Conservation (phyloP, 2,888 invertebrate genomes). For the Falcaria lacertinaria region DNA sequence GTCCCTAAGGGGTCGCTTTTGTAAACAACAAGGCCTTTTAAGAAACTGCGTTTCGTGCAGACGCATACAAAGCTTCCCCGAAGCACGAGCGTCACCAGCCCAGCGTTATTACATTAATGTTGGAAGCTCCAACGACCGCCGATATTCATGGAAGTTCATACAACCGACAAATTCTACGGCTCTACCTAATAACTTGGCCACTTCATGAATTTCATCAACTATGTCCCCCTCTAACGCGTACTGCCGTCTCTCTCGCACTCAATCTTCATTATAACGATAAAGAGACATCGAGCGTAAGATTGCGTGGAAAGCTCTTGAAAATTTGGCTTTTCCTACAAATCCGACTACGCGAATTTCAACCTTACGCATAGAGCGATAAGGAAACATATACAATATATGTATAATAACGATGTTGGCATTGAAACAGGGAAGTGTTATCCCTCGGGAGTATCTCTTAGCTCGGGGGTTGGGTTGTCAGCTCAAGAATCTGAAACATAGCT, state of each 20-base stretch:
- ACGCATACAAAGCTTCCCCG: not conserved
- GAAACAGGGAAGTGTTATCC: slow-evolving; percentile 56
- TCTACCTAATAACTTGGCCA: slow-evolving; percentile 43
- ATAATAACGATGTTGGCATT: slow-evolving; percentile 21
- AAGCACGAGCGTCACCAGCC: not conserved
- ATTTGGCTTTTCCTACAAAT: slow-evolving; percentile 7
- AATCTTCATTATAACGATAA: slow-evolving; percentile 73
- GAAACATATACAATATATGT: not conserved
- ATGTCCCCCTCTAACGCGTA: slow-evolving; percentile 26
- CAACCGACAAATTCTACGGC: slow-evolving; percentile 19
- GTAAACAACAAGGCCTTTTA: not conserved
- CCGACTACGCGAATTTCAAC: slow-evolving; percentile 16
- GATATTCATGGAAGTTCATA: slow-evolving; percentile 11
- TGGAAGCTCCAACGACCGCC: not conserved
- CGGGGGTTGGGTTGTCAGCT: slow-evolving; percentile 45
- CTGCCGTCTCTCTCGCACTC: slow-evolving; percentile 38
- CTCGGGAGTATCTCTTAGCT: slow-evolving; percentile 49
- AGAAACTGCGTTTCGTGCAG: not conserved
- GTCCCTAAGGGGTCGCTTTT: not conserved
- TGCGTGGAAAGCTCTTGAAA: slow-evolving; percentile 41
- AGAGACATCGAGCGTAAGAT: slow-evolving; percentile 73
- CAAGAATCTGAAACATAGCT: slow-evolving; percentile 37
- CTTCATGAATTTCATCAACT: slow-evolving; percentile 64
- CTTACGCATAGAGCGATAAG: slow-evolving; percentile 15
- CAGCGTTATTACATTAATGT: not conserved